phyloP scores from a whole-genome alignment of 2,113 vertebrate genomes.

The Willisornis vidua region DNA sequence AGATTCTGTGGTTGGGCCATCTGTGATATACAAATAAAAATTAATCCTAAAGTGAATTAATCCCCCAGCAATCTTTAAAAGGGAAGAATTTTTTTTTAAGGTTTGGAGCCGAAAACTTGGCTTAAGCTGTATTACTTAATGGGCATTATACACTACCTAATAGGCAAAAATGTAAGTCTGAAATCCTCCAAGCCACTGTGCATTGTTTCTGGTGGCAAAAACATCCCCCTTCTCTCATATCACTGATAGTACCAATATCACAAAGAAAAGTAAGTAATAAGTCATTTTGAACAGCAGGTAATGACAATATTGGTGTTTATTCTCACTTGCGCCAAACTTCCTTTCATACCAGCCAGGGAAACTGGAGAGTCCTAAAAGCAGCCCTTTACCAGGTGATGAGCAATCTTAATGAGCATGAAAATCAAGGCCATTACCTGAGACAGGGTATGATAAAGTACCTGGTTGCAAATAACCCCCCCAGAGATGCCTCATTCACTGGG shows the following conservation, averaged over 20 bases:
- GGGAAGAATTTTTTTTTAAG: neutral
- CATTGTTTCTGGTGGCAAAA: neutral
- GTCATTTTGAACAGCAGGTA: neutral
- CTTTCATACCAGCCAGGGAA: neutral
- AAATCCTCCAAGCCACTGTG: neutral
- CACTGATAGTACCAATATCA: neutral
- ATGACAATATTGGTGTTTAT: neutral
- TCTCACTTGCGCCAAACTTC: neutral
- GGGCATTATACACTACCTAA: neutral
- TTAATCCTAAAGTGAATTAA: neutral
- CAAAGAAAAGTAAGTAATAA: conserved; percentile 8
- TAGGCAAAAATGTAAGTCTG: neutral
- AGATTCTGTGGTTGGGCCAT: neutral
- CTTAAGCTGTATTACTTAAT: neutral
- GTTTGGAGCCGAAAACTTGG: neutral
- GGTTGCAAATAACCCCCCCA: neutral
- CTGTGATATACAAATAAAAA: neutral
- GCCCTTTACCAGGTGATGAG: neutral
- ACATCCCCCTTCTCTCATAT: neutral
- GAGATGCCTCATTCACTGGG: neutral
- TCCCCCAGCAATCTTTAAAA: neutral
- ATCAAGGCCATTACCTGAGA: conserved; percentile 22
- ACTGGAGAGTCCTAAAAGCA: conserved; percentile 22
- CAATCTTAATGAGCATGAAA: conserved; percentile 31
- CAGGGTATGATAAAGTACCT: neutral